Conservation (phyloP, 2,797 vertebrate species). For the Pantherophis alleghaniensis region DNA sequence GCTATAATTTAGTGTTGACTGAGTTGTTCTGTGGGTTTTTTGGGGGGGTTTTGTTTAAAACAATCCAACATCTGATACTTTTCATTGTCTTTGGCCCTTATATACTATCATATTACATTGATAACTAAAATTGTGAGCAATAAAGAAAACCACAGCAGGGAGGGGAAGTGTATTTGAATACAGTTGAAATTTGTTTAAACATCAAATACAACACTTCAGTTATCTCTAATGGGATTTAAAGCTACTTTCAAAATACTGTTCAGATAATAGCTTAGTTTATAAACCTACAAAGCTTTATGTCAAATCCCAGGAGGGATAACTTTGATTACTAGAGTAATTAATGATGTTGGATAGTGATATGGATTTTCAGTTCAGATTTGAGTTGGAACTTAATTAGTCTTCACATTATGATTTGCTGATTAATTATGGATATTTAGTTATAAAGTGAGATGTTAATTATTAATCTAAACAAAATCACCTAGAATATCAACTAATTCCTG, state of each 20-base stretch:
- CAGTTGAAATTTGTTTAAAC: constrained; percentile 55
- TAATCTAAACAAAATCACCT: constrained; percentile 97
- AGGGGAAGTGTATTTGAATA: constrained; percentile 18
- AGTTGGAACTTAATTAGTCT: constrained; percentile 99
- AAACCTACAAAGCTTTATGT: constrained; percentile 82
- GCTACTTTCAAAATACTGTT: constrained; percentile 60
- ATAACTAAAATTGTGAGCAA: background rate
- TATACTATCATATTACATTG: background rate
- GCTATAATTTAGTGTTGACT: constrained; percentile 18
- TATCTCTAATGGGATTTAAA: constrained; percentile 61
- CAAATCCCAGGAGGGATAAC: constrained; percentile 88
- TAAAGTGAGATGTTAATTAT: constrained; percentile 98
- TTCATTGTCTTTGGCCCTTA: background rate
- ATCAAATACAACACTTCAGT: constrained; percentile 53
- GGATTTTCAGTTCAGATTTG: constrained; percentile 99
- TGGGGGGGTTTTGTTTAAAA: constrained; percentile 21
- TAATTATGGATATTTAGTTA: constrained; percentile 99
- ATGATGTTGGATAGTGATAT: constrained; percentile 91
- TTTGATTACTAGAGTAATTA: constrained; percentile 99
- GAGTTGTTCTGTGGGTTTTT: constrained; percentile 15
- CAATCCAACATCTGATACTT: constrained; percentile 13
- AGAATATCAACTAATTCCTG: constrained; percentile 87
- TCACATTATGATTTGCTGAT: constrained; percentile 97
- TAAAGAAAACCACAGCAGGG: constrained; percentile 36
- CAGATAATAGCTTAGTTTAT: constrained; percentile 70